Evolutionary conservation across 2,113 vertebrate genomes (phyloP).

Genomic region (Sphyrna mokarran): DNA sequence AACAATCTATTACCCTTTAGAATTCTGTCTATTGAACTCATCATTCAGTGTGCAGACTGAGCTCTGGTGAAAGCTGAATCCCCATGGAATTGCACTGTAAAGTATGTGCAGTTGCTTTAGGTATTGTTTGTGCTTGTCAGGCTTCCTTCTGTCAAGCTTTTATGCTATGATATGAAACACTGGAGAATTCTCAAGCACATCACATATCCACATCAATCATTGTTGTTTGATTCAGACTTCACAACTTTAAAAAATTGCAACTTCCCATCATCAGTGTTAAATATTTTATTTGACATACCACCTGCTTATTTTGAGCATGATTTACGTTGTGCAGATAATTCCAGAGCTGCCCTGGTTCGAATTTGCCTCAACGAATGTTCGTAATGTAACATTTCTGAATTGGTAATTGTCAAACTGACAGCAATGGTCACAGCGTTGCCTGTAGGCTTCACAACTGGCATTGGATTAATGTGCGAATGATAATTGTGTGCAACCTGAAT

Average conservation of each 20-base stretch:
- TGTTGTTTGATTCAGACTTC: background rate
- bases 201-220: background rate
- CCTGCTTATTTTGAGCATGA: background rate
- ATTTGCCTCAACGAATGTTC: background rate
- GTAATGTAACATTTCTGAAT: background rate
- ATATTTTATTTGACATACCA: background rate
- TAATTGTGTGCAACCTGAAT: background rate
- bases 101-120: background rate
- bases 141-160: background rate
- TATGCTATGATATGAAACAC: background rate
- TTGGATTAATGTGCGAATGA: background rate
- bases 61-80: background rate
- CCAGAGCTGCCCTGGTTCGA: background rate
- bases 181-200: background rate
- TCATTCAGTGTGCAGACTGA: constrained; percentile 12
- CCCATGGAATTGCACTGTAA: background rate
- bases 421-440: background rate
- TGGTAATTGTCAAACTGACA: background rate
- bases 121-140: background rate
- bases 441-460: background rate
- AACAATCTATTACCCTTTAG: background rate
- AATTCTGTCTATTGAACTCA: background rate
- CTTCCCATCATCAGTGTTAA: background rate
- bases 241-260: background rate
- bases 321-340: background rate